Conservation (phyloP, 2,888 invertebrate genomes). For the Euproctis similis region DNA sequence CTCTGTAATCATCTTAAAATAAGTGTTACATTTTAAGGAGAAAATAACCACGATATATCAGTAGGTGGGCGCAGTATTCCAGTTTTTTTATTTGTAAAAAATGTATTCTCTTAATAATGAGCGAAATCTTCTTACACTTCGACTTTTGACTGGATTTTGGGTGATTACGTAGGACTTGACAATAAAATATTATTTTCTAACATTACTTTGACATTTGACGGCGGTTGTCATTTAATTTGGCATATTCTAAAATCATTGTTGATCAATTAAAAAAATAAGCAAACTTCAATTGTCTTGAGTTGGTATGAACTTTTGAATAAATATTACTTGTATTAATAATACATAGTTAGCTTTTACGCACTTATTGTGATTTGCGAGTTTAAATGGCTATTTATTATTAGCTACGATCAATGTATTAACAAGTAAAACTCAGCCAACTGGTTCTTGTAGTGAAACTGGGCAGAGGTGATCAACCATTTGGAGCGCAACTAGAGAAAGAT, state of each 20-base stretch:
- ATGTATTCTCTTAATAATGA: slow-evolving; percentile 30
- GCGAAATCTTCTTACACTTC: slow-evolving; percentile 33
- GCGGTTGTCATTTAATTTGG: too few species aligned
- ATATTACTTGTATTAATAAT: too few species aligned
- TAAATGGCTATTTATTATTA: slow-evolving; percentile 64
- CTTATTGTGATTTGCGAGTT: slow-evolving; percentile 62
- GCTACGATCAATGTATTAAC: slow-evolving; percentile 54
- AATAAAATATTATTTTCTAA: too few species aligned
- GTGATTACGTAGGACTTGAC: slow-evolving; percentile 3
- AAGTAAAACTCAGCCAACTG: slow-evolving; percentile 42
- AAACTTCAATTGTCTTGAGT: too few species aligned
- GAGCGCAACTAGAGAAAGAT: slow-evolving; percentile 37
- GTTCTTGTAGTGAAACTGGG: slow-evolving; percentile 59
- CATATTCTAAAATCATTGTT: too few species aligned
- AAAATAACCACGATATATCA: slow-evolving; percentile 29
- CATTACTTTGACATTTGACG: too few species aligned
- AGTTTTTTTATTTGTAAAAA: slow-evolving; percentile 46
- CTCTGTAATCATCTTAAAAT: slow-evolving; percentile 25
- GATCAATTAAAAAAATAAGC: too few species aligned
- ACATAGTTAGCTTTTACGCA: too few species aligned
- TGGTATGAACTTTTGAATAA: too few species aligned
- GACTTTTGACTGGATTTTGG: slow-evolving; percentile 14
- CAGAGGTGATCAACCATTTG: slow-evolving; percentile 56
- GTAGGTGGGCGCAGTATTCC: slow-evolving; percentile 47
- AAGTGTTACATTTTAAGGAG: slow-evolving; percentile 26